Conservation (phyloP, 2,797 vertebrate species). For the Hydrophis major region DNA sequence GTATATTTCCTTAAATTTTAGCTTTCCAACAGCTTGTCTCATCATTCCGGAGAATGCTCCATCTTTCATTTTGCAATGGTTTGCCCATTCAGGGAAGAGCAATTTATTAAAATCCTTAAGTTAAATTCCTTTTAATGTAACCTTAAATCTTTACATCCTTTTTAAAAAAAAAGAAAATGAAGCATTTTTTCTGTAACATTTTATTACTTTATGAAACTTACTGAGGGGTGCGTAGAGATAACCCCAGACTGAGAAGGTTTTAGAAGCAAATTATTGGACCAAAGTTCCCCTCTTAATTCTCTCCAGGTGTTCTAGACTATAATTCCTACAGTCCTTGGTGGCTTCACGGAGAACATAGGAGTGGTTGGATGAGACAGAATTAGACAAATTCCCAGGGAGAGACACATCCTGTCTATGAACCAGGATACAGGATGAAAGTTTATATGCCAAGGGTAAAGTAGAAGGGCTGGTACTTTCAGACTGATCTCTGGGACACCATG, state of each 20-base stretch:
- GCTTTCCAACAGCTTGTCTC: slow-evolving; percentile 41
- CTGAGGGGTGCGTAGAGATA: background rate
- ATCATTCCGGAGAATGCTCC: slow-evolving; percentile 13
- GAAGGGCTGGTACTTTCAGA: background rate
- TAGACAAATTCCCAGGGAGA: background rate
- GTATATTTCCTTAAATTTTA: slow-evolving; percentile 36
- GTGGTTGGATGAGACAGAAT: background rate
- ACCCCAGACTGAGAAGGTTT: background rate
- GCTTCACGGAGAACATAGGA: background rate
- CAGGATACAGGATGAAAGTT: background rate
- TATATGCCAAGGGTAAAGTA: background rate
- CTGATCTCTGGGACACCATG: background rate
- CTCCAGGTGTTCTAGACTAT: background rate
- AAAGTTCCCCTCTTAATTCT: background rate
- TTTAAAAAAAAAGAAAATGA: background rate
- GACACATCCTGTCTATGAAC: background rate
- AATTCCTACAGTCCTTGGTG: background rate
- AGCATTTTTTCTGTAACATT: background rate
- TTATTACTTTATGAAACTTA: background rate
- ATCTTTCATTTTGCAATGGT: slow-evolving; percentile 1
- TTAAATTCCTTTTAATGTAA: background rate
- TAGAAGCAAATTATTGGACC: background rate
- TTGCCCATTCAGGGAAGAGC: background rate
- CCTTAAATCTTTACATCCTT: background rate
- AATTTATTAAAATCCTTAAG: background rate